phyloP scores from a whole-genome alignment of 2,888 invertebrate species.

The Galerucella pusilla region DNA sequence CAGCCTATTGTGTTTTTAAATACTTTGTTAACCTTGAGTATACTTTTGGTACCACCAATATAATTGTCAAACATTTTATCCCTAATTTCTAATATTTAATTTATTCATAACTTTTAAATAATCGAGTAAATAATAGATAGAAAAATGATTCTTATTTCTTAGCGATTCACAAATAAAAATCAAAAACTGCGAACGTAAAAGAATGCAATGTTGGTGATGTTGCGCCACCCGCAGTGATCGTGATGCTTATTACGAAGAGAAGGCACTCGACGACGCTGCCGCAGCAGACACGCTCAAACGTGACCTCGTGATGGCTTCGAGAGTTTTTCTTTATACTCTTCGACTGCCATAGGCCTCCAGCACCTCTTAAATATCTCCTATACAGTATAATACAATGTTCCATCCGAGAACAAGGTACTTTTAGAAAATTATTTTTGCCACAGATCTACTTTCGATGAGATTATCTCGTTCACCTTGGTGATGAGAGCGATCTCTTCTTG shows the following conservation, averaged over 20 bases:
- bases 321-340: conserved; percentile 26
- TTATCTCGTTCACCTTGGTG: not conserved
- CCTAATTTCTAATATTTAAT: too few relatives aligned
- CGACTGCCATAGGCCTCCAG: conserved; percentile 28
- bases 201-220: conserved; percentile 48
- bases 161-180: not conserved
- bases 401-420: not conserved
- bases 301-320: conserved; percentile 54
- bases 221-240: conserved; percentile 60
- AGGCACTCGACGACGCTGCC: conserved; percentile 50
- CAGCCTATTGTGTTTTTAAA: too few relatives aligned
- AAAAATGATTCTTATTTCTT: too few relatives aligned
- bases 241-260: conserved; percentile 57
- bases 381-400: not conserved
- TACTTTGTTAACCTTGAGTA: too few relatives aligned
- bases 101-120: too few relatives aligned
- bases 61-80: too few relatives aligned
- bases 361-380: conserved; percentile 27
- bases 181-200: conserved; percentile 37
- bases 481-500: not conserved
- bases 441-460: not conserved
- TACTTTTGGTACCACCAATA: too few relatives aligned
- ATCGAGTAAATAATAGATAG: too few relatives aligned
- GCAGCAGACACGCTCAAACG: conserved; percentile 56
- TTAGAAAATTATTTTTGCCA: not conserved